Percentiles rank a stretch among this genome's conserved stretches.
phyloP scores from a whole-genome alignment of 2,888 invertebrate species.

The Vannuccia rotundouncinata region DNA sequence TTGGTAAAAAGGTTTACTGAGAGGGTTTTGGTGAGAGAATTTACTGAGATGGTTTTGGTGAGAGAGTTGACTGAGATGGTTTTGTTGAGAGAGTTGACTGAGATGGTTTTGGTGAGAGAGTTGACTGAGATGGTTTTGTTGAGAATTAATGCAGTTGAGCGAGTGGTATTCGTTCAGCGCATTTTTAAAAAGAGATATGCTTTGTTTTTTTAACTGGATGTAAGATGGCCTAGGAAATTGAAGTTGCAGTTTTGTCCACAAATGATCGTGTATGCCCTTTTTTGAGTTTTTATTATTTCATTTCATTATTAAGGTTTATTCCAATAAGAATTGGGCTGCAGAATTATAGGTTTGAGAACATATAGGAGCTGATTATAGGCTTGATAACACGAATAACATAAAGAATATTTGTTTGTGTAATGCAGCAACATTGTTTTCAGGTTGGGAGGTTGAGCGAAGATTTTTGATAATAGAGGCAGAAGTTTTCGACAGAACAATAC shows the following conservation, averaged over 20 bases:
- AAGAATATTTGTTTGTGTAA: neutral
- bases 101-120: too few species aligned
- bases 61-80: too few species aligned
- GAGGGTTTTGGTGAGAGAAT: too few species aligned
- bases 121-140: neutral
- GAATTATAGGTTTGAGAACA: too few species aligned
- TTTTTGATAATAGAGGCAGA: neutral
- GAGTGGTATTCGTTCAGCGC: neutral
- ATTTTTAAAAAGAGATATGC: constrained; percentile 2
- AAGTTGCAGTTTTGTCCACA: constrained; percentile 6
- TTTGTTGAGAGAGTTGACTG: too few species aligned
- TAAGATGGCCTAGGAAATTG: neutral
- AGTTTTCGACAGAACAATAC: neutral
- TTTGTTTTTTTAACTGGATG: neutral
- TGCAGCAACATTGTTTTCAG: neutral
- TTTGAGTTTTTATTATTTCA: neutral
- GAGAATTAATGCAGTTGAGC: neutral
- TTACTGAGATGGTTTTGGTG: too few species aligned
- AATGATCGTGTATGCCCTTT: neutral
- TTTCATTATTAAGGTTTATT: neutral
- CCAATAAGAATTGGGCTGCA: neutral
- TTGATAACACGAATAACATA: neutral
- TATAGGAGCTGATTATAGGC: too few species aligned
- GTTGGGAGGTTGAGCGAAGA: neutral
- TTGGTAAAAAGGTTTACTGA: too few species aligned